phyloP scores from a whole-genome alignment of 2,888 invertebrate genomes.

The Iphiclides podalirius region DNA sequence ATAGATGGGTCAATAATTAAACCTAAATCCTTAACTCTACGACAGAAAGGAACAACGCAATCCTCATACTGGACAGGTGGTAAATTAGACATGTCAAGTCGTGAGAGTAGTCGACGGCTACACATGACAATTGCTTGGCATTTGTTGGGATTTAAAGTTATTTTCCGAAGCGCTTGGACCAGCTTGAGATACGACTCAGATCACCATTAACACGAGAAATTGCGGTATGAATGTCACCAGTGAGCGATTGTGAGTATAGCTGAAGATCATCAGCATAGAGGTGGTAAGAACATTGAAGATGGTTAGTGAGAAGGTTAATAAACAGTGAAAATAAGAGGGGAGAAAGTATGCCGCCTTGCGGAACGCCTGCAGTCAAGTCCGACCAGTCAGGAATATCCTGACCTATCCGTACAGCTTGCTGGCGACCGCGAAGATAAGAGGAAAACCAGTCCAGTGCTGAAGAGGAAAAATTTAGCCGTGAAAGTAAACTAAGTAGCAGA shows the following conservation, averaged over 20 bases:
- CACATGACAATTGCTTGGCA: too few species aligned
- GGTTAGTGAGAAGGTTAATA: too few species aligned
- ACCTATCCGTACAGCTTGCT: not conserved
- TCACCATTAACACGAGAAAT: constrained; percentile 2
- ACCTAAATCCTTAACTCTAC: too few species aligned
- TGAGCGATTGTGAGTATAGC: constrained; percentile 1
- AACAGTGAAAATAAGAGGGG: not conserved
- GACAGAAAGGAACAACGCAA: too few species aligned
- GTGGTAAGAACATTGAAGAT: constrained; percentile 2
- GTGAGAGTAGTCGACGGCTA: too few species aligned
- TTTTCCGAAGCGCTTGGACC: not conserved
- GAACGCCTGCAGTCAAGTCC: not conserved
- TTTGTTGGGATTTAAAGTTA: constrained; percentile 1
- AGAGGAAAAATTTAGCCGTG: not conserved
- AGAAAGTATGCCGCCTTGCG: not conserved
- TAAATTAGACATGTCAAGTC: too few species aligned
- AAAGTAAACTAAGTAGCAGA: not conserved
- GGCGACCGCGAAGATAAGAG: not conserved
- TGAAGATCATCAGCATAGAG: constrained; percentile 14
- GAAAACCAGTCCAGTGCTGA: not conserved
- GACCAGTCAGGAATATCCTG: not conserved
- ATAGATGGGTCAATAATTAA: too few species aligned
- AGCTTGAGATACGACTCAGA: too few species aligned
- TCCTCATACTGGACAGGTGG: too few species aligned
- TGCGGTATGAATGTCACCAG: not conserved